Conservation (phyloP, 1,140 invertebrate genomes). For the Himalopsyche phryganea region DNA sequence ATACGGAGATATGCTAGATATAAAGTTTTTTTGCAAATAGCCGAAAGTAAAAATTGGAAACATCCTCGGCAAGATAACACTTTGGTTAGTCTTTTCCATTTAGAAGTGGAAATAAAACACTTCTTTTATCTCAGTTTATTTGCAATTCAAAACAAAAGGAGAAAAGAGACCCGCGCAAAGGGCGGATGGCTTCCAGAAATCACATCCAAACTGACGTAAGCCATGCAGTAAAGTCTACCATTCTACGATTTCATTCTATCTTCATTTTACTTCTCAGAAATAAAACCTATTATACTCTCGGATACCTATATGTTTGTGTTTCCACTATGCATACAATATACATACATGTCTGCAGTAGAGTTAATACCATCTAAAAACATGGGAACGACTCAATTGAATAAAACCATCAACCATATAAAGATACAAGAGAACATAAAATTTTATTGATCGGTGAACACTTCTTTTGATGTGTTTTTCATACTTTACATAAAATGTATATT, state of each 20-base stretch:
- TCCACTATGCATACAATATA: too few relatives aligned
- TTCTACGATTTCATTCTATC: slow-evolving; percentile 35
- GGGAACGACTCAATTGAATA: too few relatives aligned
- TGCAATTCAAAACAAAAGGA: slow-evolving; percentile 16
- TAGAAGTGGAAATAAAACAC: slow-evolving; percentile 33
- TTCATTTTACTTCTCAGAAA: slow-evolving; percentile 32
- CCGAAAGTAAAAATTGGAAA: neutral
- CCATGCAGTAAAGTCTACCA: slow-evolving; percentile 33
- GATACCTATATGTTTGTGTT: too few relatives aligned
- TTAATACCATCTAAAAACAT: too few relatives aligned
- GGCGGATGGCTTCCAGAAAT: slow-evolving; percentile 12
- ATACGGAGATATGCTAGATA: too few relatives aligned
- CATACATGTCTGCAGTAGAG: too few relatives aligned
- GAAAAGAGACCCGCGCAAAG: slow-evolving; percentile 8
- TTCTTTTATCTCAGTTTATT: slow-evolving; percentile 27
- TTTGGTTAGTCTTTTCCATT: slow-evolving; percentile 12
- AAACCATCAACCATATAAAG: too few relatives aligned
- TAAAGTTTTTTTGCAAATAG: neutral
- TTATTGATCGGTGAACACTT: too few relatives aligned
- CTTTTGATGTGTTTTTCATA: too few relatives aligned
- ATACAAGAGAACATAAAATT: too few relatives aligned
- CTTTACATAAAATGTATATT: too few relatives aligned
- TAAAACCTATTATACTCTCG: slow-evolving; percentile 30
- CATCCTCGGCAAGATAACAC: neutral
- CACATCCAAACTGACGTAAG: slow-evolving; percentile 29